phyloP scores from a whole-genome alignment of 2,888 invertebrate genomes.

The Catocala nupta region DNA sequence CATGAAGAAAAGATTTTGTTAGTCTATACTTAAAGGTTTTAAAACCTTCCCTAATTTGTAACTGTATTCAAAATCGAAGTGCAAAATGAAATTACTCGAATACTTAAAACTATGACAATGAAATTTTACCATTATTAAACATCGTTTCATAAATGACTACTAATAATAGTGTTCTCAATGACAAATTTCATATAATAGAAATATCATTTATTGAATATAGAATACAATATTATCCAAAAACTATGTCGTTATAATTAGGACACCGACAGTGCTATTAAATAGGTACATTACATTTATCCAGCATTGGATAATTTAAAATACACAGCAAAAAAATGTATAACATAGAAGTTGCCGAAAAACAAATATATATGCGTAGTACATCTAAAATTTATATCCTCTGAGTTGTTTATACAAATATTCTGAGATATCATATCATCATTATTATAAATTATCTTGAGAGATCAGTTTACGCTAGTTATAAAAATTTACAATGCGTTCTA shows the following conservation, averaged over 20 bases:
- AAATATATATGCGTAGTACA: constrained; percentile 73
- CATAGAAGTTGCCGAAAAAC: constrained; percentile 77
- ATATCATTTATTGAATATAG: constrained; percentile 86
- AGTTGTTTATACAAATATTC: constrained; percentile 84
- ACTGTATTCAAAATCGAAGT: constrained; percentile 82
- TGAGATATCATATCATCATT: constrained; percentile 82
- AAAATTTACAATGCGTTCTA: constrained; percentile 84
- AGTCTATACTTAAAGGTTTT: constrained; percentile 76
- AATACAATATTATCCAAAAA: constrained; percentile 86
- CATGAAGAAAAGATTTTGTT: constrained; percentile 80
- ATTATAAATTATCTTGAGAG: constrained; percentile 86
- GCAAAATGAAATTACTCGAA: constrained; percentile 84
- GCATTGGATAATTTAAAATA: constrained; percentile 76
- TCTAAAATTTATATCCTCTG: constrained; percentile 82
- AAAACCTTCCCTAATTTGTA: constrained; percentile 79
- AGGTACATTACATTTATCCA: constrained; percentile 78
- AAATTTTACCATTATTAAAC: constrained; percentile 83
- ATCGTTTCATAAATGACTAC: constrained; percentile 83
- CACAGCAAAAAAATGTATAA: constrained; percentile 73
- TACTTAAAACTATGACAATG: constrained; percentile 87
- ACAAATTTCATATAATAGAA: constrained; percentile 85
- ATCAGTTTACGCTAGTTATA: constrained; percentile 86
- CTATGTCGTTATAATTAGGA: constrained; percentile 83
- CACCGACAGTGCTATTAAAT: constrained; percentile 82
- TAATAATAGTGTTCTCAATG: constrained; percentile 84